Percentiles rank a stretch among this genome's conserved stretches.
Conservation (phyloP, 2,888 invertebrate species). For the Ferdinandea cuprea region DNA sequence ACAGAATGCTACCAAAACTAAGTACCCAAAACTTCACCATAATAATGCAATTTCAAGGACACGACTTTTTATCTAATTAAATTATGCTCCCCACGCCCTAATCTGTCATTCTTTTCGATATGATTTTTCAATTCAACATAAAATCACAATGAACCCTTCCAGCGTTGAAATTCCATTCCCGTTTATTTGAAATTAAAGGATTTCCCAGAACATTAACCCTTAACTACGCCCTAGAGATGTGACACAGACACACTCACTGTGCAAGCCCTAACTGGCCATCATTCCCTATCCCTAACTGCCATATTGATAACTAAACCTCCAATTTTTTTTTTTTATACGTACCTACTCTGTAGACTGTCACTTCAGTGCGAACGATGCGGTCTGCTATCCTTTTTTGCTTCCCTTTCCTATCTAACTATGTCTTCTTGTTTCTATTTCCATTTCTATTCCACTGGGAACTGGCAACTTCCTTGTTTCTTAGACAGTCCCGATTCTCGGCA, state of each 20-base stretch:
- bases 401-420: background rate
- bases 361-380: slow-evolving; percentile 22
- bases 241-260: background rate
- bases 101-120: background rate
- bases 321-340: slow-evolving; percentile 37
- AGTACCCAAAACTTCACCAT: no score
- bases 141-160: background rate
- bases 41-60: no score
- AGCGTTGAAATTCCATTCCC: background rate
- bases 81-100: background rate
- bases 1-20: no score
- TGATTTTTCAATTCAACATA: slow-evolving; percentile 19
- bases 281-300: slow-evolving; percentile 13
- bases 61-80: background rate
- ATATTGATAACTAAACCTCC: slow-evolving; percentile 31
- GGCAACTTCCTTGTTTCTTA: no score
- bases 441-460: slow-evolving; percentile 33
- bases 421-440: slow-evolving; percentile 41
- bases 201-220: slow-evolving; percentile 49
- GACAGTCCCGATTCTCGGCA: background rate
- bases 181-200: slow-evolving; percentile 35
- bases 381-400: background rate
- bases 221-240: slow-evolving; percentile 26
- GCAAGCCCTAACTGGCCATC: slow-evolving; percentile 30
- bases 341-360: slow-evolving; percentile 36